Base-by-base conservation (phyloP, 2,797 vertebrate genomes). In the Platyrinchus mystaceus region DNA sequence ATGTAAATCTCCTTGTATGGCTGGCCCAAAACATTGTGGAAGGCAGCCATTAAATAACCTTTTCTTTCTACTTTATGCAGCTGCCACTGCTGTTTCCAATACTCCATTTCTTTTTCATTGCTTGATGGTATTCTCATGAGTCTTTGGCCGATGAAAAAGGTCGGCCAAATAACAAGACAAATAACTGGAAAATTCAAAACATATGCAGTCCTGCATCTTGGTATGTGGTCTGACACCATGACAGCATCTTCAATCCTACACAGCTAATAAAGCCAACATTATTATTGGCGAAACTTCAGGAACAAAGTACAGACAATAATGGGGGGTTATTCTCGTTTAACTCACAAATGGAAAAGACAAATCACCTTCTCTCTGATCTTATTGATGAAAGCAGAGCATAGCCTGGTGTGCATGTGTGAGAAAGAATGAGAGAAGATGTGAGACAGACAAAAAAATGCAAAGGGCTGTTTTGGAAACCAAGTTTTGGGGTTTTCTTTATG, bases 131-230 rank as follows among this genome's bases (percentile, higher is more conserved):
- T 87, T 93, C 74, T 88, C 46, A 43, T 39, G 47, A 90, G 34
- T 30, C 26, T 81, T 68, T 73, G 71, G 64, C 77, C 77, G 87
- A 75, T 87, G 91, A 83, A 75, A 92, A 87, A 82, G 58, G 52
- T n/a, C n/a, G n/a, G n/a, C n/a, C n/a, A n/a, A n/a, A n/a, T n/a
- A n/a, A 94, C 80, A 90, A 94, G 78, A 76, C 12, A 95, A 89
- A 81, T 90, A 87, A 75, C 91, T 58, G 62, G 71, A 96, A 95
- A 94, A 95, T 90, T 94, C 47, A 83, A 90, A 96, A 75, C 60
- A 78, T 36, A 80, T 81, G 86, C 39, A 92, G 56, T 85, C 64
- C 64, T 80, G 46, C 22, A 52, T 85, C 85, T 90, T 73, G 27
- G 50, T 93, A 80, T 96, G 89, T 90, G 80, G 92, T 95, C 94